Evolutionary conservation across 2,797 vertebrate species (phyloP).

Genomic region (Limosa lapponica): DNA sequence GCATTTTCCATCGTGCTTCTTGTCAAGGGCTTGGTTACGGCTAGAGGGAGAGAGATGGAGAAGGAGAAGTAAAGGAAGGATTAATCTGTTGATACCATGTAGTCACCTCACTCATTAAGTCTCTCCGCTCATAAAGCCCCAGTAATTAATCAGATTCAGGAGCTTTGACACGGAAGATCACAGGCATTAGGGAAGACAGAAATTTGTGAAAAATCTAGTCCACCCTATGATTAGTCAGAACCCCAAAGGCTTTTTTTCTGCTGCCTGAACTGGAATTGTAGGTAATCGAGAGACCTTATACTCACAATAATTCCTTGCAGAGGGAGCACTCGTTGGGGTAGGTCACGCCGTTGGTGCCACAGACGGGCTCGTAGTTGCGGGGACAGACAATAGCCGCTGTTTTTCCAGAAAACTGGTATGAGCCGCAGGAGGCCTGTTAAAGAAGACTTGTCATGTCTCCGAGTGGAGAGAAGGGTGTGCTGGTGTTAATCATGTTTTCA

Average conservation of each 20-base stretch:
- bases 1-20: conserved; percentile 51
- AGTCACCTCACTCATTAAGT: conserved; percentile 15
- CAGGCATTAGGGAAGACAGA: not conserved
- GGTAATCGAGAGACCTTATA: not conserved
- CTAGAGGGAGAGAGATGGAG: not conserved
- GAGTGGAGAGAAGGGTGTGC: not conserved
- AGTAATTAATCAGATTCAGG: conserved; percentile 32
- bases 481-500: not conserved
- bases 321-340: conserved; percentile 59
- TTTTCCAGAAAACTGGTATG: accelerated
- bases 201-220: conserved; percentile 1
- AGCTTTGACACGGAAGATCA: not conserved
- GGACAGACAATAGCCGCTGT: not conserved
- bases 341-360: conserved; percentile 1
- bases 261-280: not conserved
- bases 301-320: conserved; percentile 14
- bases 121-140: not conserved
- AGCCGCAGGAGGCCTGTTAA: not conserved
- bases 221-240: not conserved
- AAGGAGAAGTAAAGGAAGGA: not conserved
- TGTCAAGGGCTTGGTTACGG: not conserved
- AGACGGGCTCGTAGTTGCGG: not conserved
- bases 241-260: not conserved
- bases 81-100: not conserved
- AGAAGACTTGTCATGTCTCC: not conserved